A percentile compares a stretch with the other conserved stretches of the same genome.
These are phyloP conservation scores for Pampusana beccarii DNA, from an alignment of 2,113 vertebrate species.

Conservation along the genomic window DNA sequence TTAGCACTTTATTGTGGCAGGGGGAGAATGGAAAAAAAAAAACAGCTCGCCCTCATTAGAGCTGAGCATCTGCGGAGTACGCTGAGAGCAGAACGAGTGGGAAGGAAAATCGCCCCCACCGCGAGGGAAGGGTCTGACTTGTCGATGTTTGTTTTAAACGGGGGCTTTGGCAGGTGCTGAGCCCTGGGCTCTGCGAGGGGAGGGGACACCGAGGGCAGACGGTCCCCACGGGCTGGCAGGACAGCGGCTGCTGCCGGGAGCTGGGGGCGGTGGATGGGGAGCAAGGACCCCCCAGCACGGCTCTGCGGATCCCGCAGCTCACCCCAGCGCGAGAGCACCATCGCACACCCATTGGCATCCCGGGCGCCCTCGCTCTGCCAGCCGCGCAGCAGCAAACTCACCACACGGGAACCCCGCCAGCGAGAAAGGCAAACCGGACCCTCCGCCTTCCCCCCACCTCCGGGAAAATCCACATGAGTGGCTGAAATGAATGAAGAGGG, in stretches of 20 bases:
- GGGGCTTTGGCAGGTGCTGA: neutral
- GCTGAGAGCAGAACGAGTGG: neutral
- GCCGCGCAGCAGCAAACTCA: neutral
- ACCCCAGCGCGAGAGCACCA: rapidly evolving
- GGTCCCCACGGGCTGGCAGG: neutral
- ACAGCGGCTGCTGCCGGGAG: neutral
- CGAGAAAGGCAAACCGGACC: neutral
- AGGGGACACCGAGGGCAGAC: neutral
- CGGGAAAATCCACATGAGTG: neutral
- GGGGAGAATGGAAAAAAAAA: neutral
- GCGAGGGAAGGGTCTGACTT: neutral
- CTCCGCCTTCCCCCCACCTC: neutral
- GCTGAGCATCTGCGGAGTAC: neutral
- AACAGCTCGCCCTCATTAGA: neutral
- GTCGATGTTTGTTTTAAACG: neutral
- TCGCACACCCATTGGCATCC: neutral
- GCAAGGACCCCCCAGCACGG: neutral
- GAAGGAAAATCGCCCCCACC: neutral
- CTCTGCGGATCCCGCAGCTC: neutral
- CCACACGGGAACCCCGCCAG: neutral
- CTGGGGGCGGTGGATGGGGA: rapidly evolving
- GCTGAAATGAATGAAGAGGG: neutral
- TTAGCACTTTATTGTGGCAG: neutral
- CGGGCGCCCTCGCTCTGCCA: rapidly evolving
- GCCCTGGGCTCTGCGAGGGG: neutral